Conservation (phyloP, 2,797 vertebrate species). For the Hyperoplus lanceolatus region DNA sequence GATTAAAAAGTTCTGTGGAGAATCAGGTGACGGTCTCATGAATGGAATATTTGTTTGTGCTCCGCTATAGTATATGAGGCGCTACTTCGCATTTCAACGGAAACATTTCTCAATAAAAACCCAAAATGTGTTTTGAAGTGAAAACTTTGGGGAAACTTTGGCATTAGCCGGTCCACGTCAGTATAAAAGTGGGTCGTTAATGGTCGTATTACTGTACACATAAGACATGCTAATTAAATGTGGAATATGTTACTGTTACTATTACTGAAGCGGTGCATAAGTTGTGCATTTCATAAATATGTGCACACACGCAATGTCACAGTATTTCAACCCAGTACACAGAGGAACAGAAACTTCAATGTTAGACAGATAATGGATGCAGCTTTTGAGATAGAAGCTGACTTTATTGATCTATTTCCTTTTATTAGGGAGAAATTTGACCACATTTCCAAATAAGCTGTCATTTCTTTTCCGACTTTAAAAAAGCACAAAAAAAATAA, state of each 20-base stretch:
- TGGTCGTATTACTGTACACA: not conserved
- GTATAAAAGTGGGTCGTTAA: not conserved
- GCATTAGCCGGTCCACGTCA: not conserved
- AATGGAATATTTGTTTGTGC: conserved; percentile 44
- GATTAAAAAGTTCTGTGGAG: not conserved
- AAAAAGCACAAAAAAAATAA: not conserved
- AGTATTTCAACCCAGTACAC: not conserved
- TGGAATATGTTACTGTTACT: not conserved
- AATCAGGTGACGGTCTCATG: conserved; percentile 17
- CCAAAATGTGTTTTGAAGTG: not conserved
- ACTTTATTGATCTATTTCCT: no score
- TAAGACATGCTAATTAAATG: not conserved
- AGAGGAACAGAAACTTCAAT: conserved; percentile 28
- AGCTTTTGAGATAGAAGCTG: not conserved
- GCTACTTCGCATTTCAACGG: not conserved
- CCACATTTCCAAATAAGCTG: conserved; percentile 27
- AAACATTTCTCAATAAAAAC: conserved; percentile 33
- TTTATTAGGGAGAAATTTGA: conserved; percentile 15
- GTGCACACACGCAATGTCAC: not conserved
- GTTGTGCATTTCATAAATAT: not conserved
- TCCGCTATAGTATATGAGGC: no score
- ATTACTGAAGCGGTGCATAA: not conserved
- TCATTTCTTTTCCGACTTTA: not conserved
- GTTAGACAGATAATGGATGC: not conserved
- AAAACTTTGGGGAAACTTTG: not conserved